phyloP scores from a whole-genome alignment of 2,797 vertebrate species.

The Sebastes diploproa region DNA sequence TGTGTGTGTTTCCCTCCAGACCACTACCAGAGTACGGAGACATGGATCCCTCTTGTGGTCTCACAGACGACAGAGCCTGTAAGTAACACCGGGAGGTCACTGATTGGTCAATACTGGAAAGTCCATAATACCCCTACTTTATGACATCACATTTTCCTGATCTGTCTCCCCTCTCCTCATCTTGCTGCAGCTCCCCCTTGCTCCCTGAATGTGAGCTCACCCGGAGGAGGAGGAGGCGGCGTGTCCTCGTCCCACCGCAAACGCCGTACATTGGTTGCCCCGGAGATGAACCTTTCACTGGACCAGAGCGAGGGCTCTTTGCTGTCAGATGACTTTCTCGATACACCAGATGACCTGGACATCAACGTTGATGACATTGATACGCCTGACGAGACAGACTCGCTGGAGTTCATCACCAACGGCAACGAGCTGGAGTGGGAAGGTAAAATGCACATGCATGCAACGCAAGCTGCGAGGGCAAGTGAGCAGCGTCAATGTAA shows the following conservation, averaged over 20 bases:
- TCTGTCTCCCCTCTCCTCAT: not conserved
- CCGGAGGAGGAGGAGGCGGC: slow-evolving; percentile 70
- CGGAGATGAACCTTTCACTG: slow-evolving; percentile 96
- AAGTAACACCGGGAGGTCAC: slow-evolving; percentile 67
- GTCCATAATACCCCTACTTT: not conserved
- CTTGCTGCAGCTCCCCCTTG: slow-evolving; percentile 85
- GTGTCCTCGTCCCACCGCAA: slow-evolving; percentile 83
- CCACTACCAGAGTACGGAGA: slow-evolving; percentile 91
- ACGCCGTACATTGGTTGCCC: slow-evolving; percentile 91
- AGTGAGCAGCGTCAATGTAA: too few relatives aligned
- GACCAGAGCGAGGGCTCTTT: slow-evolving; percentile 97
- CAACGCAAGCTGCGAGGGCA: too few relatives aligned
- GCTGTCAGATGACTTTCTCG: slow-evolving; percentile 94
- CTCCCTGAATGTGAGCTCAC: slow-evolving; percentile 83
- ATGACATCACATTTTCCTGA: not conserved
- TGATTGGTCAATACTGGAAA: not conserved
- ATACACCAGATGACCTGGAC: slow-evolving; percentile 95
- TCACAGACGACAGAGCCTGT: slow-evolving; percentile 87
- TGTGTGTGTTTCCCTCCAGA: slow-evolving; percentile 67
- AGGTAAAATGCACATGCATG: slow-evolving; percentile 72
- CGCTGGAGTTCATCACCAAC: slow-evolving; percentile 93
- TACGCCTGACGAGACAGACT: slow-evolving; percentile 96
- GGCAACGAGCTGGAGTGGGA: slow-evolving; percentile 98
- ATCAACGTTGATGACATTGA: slow-evolving; percentile 97
- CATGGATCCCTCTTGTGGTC: slow-evolving; percentile 89